These are phyloP conservation scores for Clepsis dumicolana DNA, from an alignment of 2,888 invertebrate species.

Conservation along the genomic window DNA sequence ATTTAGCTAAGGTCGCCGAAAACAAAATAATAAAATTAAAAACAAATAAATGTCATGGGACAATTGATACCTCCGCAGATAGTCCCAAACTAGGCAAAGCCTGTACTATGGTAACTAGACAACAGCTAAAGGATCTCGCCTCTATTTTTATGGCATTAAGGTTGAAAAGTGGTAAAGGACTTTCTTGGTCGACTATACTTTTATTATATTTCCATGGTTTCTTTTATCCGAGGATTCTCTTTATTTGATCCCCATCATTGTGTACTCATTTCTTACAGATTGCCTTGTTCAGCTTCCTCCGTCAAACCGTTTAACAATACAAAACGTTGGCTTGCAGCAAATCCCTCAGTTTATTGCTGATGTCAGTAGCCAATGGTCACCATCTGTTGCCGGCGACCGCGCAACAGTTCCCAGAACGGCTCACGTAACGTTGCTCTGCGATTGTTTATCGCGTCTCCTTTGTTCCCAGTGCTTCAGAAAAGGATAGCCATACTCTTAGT, in stretches of 20 bases:
- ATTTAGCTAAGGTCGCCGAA: too few species aligned
- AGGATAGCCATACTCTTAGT: background rate
- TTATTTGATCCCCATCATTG: background rate
- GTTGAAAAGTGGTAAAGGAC: too few species aligned
- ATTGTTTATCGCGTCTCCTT: background rate
- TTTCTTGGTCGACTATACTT: too few species aligned
- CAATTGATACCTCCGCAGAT: too few species aligned
- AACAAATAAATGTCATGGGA: too few species aligned
- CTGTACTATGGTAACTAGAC: too few species aligned
- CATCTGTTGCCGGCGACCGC: conserved; percentile 6
- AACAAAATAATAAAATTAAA: too few species aligned
- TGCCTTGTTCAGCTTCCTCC: background rate
- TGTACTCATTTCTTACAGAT: background rate
- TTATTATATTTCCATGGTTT: too few species aligned
- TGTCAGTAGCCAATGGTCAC: background rate
- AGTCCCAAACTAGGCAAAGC: too few species aligned
- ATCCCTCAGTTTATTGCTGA: background rate
- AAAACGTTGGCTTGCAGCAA: background rate
- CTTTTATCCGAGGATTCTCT: too few species aligned
- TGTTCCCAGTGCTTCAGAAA: background rate
- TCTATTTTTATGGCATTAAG: too few species aligned
- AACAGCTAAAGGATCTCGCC: too few species aligned
- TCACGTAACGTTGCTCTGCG: background rate
- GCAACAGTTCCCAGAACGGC: background rate
- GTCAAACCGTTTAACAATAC: background rate